phyloP scores from a whole-genome alignment of 35 echinoderm and acorn worm species.

The Lytechinus pictus region DNA sequence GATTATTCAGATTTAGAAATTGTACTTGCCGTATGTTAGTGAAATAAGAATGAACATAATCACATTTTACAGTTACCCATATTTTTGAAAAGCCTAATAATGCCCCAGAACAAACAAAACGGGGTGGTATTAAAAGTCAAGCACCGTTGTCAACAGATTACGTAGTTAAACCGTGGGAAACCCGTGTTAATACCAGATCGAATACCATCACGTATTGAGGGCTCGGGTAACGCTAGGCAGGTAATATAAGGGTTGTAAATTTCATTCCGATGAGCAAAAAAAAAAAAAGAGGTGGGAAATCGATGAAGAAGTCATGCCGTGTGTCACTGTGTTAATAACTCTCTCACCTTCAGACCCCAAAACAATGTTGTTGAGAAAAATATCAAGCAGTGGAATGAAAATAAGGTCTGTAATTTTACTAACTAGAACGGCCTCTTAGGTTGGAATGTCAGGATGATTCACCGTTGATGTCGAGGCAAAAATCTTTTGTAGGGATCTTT shows the following conservation, averaged over 20 bases:
- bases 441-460: background rate
- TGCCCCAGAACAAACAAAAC: constrained; percentile 32
- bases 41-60: no score
- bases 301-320: background rate
- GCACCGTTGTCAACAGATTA: constrained; percentile 28
- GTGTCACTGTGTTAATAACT: background rate
- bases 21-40: no score
- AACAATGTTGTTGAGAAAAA: background rate
- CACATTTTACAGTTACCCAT: background rate
- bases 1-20: no score
- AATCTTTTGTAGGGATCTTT: no score
- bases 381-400: background rate
- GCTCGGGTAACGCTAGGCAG: background rate
- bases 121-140: constrained; percentile 50
- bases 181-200: background rate
- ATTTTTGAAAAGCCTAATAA: background rate
- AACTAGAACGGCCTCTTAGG: background rate
- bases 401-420: background rate
- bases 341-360: background rate
- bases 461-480: background rate
- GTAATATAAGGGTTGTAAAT: background rate
- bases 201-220: background rate
- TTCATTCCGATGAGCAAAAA: background rate
- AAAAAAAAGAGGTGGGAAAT: background rate
- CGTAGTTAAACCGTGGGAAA: constrained; percentile 51